phyloP scores from a whole-genome alignment of 2,113 vertebrate species.

The Calidris pugnax region DNA sequence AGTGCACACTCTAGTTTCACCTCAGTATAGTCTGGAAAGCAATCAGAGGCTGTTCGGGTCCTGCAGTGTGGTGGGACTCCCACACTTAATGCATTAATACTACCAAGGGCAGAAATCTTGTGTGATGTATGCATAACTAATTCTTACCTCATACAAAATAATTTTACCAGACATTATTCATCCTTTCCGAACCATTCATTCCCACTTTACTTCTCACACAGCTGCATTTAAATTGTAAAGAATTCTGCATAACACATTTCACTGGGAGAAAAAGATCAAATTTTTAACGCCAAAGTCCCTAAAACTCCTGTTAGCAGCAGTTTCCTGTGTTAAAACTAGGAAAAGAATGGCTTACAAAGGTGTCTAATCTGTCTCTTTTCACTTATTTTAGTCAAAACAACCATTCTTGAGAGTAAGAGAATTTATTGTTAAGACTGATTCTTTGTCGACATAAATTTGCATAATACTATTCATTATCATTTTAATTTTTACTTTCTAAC shows the following conservation, averaged over 20 bases:
- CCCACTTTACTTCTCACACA: not conserved
- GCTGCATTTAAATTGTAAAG: not conserved
- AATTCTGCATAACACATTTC: not conserved
- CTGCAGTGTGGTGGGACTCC: not conserved
- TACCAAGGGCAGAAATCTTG: not conserved
- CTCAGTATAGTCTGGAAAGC: not conserved
- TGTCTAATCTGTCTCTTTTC: not conserved
- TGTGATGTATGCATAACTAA: not conserved
- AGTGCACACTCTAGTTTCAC: not conserved
- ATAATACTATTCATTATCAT: not conserved
- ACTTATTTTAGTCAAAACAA: not conserved
- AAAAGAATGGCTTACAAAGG: not conserved
- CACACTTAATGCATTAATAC: not conserved
- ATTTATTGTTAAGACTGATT: not conserved
- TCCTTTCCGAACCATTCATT: not conserved
- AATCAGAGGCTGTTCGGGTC: not conserved
- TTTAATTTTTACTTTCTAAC: slow-evolving; percentile 15
- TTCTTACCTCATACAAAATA: not conserved
- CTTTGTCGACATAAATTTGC: not conserved
- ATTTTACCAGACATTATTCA: not conserved
- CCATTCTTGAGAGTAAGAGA: not conserved
- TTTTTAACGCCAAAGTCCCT: not conserved
- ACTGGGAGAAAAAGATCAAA: not conserved
- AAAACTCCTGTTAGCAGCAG: not conserved
- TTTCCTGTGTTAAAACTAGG: not conserved